phyloP scores from a whole-genome alignment of 2,113 vertebrate species.

The Cathartes aura region DNA sequence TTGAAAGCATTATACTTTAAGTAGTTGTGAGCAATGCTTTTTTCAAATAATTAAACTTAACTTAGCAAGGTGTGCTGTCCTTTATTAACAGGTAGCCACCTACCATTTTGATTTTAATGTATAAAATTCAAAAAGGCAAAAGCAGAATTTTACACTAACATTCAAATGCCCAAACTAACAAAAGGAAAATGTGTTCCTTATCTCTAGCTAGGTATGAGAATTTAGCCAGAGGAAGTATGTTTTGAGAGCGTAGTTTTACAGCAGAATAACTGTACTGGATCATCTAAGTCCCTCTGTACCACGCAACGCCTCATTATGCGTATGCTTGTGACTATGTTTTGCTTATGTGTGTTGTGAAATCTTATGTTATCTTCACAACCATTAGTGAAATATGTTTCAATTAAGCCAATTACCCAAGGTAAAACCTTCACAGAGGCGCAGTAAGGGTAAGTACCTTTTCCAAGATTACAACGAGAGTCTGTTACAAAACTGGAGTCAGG shows the following conservation, averaged over 20 bases:
- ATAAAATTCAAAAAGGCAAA: neutral
- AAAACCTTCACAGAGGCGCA: neutral
- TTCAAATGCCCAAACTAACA: neutral
- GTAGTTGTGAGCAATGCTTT: neutral
- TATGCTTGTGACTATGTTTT: neutral
- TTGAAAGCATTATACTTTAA: neutral
- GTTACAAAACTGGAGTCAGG: slow-evolving; percentile 24
- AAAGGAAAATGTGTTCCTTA: neutral
- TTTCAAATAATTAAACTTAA: neutral
- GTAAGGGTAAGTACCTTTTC: neutral
- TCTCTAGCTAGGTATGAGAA: neutral
- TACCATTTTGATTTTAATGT: neutral
- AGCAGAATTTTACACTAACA: neutral
- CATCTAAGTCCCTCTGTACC: neutral
- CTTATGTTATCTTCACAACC: neutral
- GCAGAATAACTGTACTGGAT: neutral
- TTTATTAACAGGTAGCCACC: neutral
- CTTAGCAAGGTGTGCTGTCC: neutral
- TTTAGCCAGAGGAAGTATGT: neutral
- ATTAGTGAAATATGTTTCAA: neutral
- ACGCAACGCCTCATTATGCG: neutral
- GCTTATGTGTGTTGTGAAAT: neutral
- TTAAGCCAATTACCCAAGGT: neutral
- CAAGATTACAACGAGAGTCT: neutral
- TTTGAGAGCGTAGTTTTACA: neutral